These are phyloP conservation scores for Diadema setosum DNA, from an alignment of 35 echinoderm and acorn worm genomes.

Conservation along the genomic window DNA sequence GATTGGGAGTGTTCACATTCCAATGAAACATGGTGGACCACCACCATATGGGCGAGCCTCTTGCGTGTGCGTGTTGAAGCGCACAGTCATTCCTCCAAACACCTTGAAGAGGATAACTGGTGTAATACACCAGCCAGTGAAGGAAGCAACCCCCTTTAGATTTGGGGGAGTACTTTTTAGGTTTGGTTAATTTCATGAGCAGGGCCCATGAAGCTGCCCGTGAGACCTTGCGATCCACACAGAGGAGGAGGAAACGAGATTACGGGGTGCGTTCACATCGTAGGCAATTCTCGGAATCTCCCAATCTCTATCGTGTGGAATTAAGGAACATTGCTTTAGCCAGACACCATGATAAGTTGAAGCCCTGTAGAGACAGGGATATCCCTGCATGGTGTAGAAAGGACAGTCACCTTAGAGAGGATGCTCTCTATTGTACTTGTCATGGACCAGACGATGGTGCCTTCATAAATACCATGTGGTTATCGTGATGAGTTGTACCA, in stretches of 20 bases:
- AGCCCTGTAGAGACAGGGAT: background rate
- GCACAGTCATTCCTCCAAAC: too few species aligned
- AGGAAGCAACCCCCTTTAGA: too few species aligned
- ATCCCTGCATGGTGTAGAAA: background rate
- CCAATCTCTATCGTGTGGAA: constrained; percentile 21
- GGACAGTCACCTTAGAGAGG: background rate
- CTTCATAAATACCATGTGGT: too few species aligned
- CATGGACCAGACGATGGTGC: background rate
- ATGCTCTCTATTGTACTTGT: background rate
- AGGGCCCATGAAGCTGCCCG: constrained; percentile 28
- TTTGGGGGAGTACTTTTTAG: too few species aligned
- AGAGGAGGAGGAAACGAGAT: constrained; percentile 17
- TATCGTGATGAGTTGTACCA: too few species aligned
- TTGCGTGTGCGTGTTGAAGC: too few species aligned
- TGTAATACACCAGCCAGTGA: too few species aligned
- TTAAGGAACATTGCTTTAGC: background rate
- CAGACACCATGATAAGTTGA: constrained; percentile 46
- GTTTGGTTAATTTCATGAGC: too few species aligned
- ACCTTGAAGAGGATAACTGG: too few species aligned
- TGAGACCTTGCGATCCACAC: background rate
- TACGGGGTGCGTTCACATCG: background rate
- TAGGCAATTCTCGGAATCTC: background rate
- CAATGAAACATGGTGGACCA: too few species aligned
- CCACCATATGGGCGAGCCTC: too few species aligned
- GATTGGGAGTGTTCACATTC: too few species aligned